phyloP scores from a whole-genome alignment of 2,888 invertebrate species.

The Protophormia terraenovae region DNA sequence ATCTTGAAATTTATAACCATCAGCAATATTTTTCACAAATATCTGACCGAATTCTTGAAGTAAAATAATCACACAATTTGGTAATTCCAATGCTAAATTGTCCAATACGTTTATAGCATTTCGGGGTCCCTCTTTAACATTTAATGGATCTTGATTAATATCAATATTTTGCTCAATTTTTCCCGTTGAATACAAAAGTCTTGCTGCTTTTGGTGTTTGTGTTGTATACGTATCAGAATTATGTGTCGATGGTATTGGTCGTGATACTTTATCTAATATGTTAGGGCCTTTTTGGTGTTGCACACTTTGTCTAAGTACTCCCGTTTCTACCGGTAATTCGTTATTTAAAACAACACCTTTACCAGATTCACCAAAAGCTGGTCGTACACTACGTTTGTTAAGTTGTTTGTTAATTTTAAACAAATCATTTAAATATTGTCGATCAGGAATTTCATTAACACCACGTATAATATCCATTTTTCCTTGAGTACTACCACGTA shows the following conservation, averaged over 20 bases:
- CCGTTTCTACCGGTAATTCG: slow-evolving; percentile 72
- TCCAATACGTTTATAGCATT: not conserved
- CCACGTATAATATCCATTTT: slow-evolving; percentile 77
- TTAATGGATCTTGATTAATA: slow-evolving; percentile 25
- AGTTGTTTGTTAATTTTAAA: slow-evolving; percentile 75
- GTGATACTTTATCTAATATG: slow-evolving; percentile 72
- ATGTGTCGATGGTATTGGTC: slow-evolving; percentile 72
- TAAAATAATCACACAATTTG: slow-evolving; percentile 29
- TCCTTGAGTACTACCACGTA: slow-evolving; percentile 72
- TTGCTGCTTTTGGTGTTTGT: not conserved
- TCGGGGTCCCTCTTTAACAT: not conserved
- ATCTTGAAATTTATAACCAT: slow-evolving; percentile 69
- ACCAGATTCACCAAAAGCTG: slow-evolving; percentile 73
- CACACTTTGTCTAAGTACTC: slow-evolving; percentile 74
- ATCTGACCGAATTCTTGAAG: slow-evolving; percentile 47
- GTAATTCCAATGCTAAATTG: slow-evolving; percentile 51
- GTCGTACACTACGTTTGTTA: slow-evolving; percentile 72
- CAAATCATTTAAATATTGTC: slow-evolving; percentile 78
- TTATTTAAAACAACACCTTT: slow-evolving; percentile 75
- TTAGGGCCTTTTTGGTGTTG: slow-evolving; percentile 75
- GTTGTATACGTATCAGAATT: not conserved
- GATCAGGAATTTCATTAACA: slow-evolving; percentile 76
- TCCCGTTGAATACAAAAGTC: slow-evolving; percentile 9
- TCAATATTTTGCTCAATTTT: not conserved
- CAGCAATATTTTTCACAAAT: slow-evolving; percentile 68